Conservation (phyloP, 37 sponge, comb jelly and placozoan species). For the Spongilla lacustris region DNA sequence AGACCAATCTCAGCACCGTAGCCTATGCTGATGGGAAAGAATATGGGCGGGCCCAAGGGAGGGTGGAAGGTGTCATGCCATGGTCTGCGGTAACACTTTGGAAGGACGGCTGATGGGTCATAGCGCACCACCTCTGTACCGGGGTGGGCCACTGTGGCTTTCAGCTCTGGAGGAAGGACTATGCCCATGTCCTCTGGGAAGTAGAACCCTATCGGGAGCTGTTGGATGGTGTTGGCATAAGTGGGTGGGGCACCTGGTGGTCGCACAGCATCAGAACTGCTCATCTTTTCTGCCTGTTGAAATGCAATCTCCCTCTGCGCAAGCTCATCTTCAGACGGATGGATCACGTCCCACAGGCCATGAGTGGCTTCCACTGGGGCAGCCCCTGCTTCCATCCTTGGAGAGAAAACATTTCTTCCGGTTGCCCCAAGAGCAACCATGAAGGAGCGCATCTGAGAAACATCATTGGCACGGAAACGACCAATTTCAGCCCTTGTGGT, state of each 20-base stretch:
- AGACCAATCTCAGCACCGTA: constrained; percentile 73
- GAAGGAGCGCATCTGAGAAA: constrained; percentile 47
- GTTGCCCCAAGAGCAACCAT: constrained; percentile 40
- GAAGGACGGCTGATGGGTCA: constrained; percentile 57
- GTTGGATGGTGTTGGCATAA: constrained; percentile 16
- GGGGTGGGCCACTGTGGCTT: neutral
- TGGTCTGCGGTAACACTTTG: constrained; percentile 48
- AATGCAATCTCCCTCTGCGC: constrained; percentile 3
- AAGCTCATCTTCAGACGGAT: constrained; percentile 45
- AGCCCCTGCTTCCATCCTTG: neutral
- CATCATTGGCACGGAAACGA: constrained; percentile 28
- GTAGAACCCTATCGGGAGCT: constrained; percentile 28
- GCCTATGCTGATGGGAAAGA: constrained; percentile 61
- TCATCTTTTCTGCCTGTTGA: neutral
- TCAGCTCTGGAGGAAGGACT: neutral
- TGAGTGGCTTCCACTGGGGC: constrained; percentile 22
- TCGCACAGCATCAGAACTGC: neutral
- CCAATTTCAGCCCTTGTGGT: constrained; percentile 8
- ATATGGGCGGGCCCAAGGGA: constrained; percentile 62
- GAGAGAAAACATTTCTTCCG: constrained; percentile 5
- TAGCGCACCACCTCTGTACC: constrained; percentile 44
- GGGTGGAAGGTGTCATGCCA: constrained; percentile 73
- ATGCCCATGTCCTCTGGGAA: constrained; percentile 18
- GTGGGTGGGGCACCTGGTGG: constrained; percentile 20
- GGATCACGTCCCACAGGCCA: constrained; percentile 46